These are phyloP conservation scores for Acleris laterana DNA, from an alignment of 2,888 invertebrate species.

Conservation along the genomic window DNA sequence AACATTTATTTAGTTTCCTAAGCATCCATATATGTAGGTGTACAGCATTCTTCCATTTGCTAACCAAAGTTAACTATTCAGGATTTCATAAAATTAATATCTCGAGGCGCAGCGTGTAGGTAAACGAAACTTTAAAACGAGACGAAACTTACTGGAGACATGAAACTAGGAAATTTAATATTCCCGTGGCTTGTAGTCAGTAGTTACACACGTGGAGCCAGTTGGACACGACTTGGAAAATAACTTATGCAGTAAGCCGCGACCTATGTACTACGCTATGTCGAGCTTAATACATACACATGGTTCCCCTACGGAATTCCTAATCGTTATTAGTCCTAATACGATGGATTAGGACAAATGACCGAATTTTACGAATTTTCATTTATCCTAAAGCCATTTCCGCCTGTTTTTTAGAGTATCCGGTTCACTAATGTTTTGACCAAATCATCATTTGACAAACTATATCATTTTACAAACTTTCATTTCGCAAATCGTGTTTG, in stretches of 20 bases:
- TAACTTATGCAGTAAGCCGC: constrained; percentile 26
- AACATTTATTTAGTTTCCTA: constrained; percentile 31
- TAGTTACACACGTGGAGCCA: constrained; percentile 38
- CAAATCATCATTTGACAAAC: no score
- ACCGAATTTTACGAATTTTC: no score
- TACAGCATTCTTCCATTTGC: constrained; percentile 55
- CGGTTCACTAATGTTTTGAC: no score
- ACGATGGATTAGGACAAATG: no score
- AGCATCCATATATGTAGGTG: constrained; percentile 47
- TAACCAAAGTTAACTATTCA: constrained; percentile 55
- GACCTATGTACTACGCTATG: constrained; percentile 5
- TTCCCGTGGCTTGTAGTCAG: constrained; percentile 55
- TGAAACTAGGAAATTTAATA: constrained; percentile 73
- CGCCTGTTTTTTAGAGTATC: no score
- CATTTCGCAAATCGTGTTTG: no score
- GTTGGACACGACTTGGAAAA: constrained; percentile 34
- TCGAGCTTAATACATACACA: not conserved
- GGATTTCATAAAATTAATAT: constrained; percentile 74
- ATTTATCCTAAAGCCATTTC: no score
- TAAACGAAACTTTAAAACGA: constrained; percentile 67
- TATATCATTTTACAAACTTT: no score
- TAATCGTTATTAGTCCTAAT: no score
- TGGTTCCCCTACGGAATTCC: no score
- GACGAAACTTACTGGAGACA: constrained; percentile 69
- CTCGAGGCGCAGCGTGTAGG: constrained; percentile 59